Evolutionary conservation across 2,888 invertebrate species (phyloP).

Genomic region (Bombylius major): DNA sequence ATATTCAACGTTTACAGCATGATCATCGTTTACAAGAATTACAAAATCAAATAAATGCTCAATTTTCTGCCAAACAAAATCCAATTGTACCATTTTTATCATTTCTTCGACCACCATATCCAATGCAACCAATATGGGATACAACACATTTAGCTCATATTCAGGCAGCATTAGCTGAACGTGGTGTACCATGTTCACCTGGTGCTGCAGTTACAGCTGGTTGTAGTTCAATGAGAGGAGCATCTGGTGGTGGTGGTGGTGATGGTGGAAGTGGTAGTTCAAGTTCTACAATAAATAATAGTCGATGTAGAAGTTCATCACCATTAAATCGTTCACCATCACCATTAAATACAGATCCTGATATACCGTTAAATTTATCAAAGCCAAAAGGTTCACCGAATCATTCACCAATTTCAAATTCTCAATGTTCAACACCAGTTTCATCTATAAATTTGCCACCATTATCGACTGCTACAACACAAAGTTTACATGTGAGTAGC

Average conservation of each 20-base stretch:
- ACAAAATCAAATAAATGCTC: slow-evolving; percentile 29
- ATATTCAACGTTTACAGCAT: slow-evolving; percentile 28
- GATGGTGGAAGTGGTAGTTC: slow-evolving; percentile 10
- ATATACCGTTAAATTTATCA: slow-evolving; percentile 76
- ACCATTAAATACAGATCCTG: slow-evolving; percentile 47
- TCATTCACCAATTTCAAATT: slow-evolving; percentile 38
- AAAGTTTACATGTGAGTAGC: slow-evolving; percentile 14
- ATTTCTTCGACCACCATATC: slow-evolving; percentile 27
- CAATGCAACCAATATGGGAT: slow-evolving; percentile 33
- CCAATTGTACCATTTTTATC: slow-evolving; percentile 23
- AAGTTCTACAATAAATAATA: slow-evolving; percentile 18
- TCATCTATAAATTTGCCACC: slow-evolving; percentile 11
- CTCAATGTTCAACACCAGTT: slow-evolving; percentile 29
- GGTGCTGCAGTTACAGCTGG: slow-evolving; percentile 7
- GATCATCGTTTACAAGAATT: slow-evolving; percentile 28
- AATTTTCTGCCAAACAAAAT: slow-evolving; percentile 21
- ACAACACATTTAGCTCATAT: slow-evolving; percentile 63
- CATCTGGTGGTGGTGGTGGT: neutral
- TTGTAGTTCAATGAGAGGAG: no score
- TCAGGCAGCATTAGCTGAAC: slow-evolving; percentile 30
- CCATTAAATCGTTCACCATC: slow-evolving; percentile 28
- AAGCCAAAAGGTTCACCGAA: slow-evolving; percentile 64
- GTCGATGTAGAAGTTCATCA: slow-evolving; percentile 17
- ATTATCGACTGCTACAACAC: slow-evolving; percentile 10
- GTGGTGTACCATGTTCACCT: slow-evolving; percentile 20